Evolutionary conservation across 2,797 vertebrate genomes (phyloP).

Genomic region (Hippopotamyrus pictus): DNA sequence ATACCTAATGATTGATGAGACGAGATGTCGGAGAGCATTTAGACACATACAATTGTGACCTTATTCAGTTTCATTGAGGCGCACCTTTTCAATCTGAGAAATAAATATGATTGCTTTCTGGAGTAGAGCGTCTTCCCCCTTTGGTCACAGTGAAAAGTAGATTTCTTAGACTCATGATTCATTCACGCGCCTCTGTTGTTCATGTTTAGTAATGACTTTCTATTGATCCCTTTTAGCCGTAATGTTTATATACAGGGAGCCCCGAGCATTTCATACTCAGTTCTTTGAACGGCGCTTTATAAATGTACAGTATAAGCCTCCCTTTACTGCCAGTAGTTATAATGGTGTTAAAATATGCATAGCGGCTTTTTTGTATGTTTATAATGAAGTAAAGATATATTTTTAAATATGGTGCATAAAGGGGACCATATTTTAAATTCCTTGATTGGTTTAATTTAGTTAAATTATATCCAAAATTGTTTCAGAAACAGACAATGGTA

Average conservation of each 20-base stretch:
- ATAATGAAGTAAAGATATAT: not conserved
- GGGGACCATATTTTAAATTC: not conserved
- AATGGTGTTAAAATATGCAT: not conserved
- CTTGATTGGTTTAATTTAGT: not conserved
- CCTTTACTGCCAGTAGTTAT: not conserved
- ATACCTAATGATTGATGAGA: not conserved
- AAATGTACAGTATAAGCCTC: not conserved
- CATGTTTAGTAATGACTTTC: slow-evolving; percentile 11
- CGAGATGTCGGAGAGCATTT: not conserved
- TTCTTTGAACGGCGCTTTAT: not conserved
- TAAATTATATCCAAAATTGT: not conserved
- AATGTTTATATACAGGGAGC: slow-evolving; percentile 2
- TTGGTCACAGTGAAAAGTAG: not conserved
- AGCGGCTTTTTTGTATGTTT: not conserved
- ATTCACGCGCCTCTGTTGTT: not conserved
- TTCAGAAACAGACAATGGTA: not conserved
- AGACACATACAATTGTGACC: not conserved
- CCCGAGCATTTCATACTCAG: not conserved
- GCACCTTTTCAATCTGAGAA: not conserved
- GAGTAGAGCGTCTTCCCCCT: not conserved
- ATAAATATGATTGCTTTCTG: slow-evolving; percentile 8
- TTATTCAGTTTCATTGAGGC: slow-evolving; percentile 5
- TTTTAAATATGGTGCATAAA: not conserved
- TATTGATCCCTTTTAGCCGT: not conserved
- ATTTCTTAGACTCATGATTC: not conserved